These are phyloP conservation scores for Drosophila borborema DNA, from an alignment of 2,888 invertebrate species.

Conservation along the genomic window DNA sequence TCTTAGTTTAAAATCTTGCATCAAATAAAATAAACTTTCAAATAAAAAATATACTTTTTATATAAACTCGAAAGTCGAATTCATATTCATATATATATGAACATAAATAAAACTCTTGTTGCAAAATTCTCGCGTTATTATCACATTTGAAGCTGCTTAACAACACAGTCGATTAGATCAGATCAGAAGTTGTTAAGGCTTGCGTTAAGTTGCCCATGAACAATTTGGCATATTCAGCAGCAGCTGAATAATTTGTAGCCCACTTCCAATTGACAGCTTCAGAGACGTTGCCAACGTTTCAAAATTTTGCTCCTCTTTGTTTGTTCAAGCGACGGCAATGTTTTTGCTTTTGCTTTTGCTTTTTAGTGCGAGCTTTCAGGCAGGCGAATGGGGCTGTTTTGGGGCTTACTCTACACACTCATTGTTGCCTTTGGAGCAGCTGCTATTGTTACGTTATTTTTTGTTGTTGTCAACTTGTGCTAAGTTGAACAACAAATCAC, in stretches of 20 bases:
- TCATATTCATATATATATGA: background rate
- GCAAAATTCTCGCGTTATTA: background rate
- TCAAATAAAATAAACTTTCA: background rate
- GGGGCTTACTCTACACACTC: slow-evolving; percentile 10
- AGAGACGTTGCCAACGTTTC: slow-evolving; percentile 56
- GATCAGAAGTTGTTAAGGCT: background rate
- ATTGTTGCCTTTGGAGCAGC: slow-evolving; percentile 79
- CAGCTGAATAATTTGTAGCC: slow-evolving; percentile 27
- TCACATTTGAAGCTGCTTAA: background rate
- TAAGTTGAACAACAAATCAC: slow-evolving; percentile 81
- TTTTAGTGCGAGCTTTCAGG: slow-evolving; percentile 13
- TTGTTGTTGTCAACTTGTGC: slow-evolving; percentile 68
- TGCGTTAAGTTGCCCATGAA: slow-evolving; percentile 5
- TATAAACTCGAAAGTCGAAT: background rate
- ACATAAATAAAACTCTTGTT: background rate
- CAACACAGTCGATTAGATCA: background rate
- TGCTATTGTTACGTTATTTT: slow-evolving; percentile 61
- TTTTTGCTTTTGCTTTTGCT: slow-evolving; percentile 41
- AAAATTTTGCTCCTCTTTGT: slow-evolving; percentile 56
- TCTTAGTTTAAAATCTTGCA: background rate
- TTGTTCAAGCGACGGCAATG: slow-evolving; percentile 62
- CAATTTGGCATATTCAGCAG: slow-evolving; percentile 24
- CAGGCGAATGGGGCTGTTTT: background rate
- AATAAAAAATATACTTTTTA: background rate
- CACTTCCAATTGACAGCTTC: slow-evolving; percentile 41